Evolutionary conservation across 2,113 vertebrate species (phyloP).

Genomic region (Kobus ellipsiprymnus): DNA sequence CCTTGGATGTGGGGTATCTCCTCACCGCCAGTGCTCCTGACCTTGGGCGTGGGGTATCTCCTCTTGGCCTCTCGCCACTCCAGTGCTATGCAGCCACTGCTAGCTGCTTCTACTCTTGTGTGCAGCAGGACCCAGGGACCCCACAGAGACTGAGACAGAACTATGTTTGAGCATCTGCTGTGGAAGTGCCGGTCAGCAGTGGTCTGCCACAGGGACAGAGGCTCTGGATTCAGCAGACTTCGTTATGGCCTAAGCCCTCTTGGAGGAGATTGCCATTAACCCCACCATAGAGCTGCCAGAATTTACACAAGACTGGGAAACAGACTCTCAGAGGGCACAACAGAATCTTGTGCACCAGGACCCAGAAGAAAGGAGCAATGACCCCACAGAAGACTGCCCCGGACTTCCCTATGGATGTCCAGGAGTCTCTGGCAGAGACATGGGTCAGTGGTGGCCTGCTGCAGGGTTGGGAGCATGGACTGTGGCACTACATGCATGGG

Average conservation of each 20-base stretch:
- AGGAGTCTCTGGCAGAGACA: fast-evolving
- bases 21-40: background rate
- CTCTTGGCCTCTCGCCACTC: fast-evolving
- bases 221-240: background rate
- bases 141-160: background rate
- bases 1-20: background rate
- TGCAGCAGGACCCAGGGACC: background rate
- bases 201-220: background rate
- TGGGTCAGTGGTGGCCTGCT: background rate
- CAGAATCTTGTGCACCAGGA: background rate
- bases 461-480: background rate
- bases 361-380: background rate
- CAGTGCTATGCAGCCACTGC: fast-evolving
- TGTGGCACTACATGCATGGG: background rate
- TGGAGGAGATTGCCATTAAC: background rate
- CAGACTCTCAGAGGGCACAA: background rate
- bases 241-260: background rate
- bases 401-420: background rate
- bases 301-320: background rate
- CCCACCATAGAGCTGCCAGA: background rate
- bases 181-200: fast-evolving
- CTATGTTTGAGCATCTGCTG: background rate
- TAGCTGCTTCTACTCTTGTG: background rate
- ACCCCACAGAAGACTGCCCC: background rate
- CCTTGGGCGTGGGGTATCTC: fast-evolving